Evolutionary conservation across 2,113 vertebrate species (phyloP).

Genomic region (Hypomesus transpacificus): DNA sequence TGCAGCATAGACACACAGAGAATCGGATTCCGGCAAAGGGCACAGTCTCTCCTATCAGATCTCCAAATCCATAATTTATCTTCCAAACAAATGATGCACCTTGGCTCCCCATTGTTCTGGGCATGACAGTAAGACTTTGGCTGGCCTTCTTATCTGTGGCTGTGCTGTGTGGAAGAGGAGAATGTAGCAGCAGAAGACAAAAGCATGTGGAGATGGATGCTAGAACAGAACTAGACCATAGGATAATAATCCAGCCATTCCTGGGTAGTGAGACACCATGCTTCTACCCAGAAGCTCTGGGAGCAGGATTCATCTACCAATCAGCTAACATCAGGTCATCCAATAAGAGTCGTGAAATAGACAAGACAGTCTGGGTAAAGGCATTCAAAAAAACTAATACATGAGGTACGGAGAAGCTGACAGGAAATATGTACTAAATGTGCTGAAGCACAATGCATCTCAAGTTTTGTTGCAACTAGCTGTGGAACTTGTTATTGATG

Average conservation of each 20-base stretch:
- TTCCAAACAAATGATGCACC: slow-evolving; percentile 42
- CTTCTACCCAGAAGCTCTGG: not conserved
- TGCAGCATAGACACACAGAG: slow-evolving; percentile 9
- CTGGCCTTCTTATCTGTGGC: slow-evolving; percentile 21
- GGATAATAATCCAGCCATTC: slow-evolving; percentile 28
- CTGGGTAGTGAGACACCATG: slow-evolving; percentile 2
- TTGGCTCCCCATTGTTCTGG: slow-evolving; percentile 38
- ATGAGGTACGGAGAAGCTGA: not conserved
- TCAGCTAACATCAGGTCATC: slow-evolving; percentile 3
- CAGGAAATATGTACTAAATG: too few relatives aligned
- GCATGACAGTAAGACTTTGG: not conserved
- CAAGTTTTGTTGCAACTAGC: too few relatives aligned
- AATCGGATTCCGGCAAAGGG: slow-evolving; percentile 35
- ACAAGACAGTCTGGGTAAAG: slow-evolving; percentile 2
- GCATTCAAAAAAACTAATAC: not conserved
- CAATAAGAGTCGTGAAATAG: not conserved
- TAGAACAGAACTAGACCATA: not conserved
- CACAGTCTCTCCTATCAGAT: slow-evolving; percentile 29
- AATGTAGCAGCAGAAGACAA: slow-evolving; percentile 20
- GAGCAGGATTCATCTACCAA: slow-evolving; percentile 6
- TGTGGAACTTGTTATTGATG: not conserved
- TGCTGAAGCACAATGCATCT: not conserved
- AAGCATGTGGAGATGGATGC: slow-evolving; percentile 21
- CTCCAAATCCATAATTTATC: slow-evolving; percentile 43
- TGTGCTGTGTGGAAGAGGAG: not conserved